phyloP scores from a whole-genome alignment of 2,113 vertebrate genomes.

The Anarhynchus alexandrinus region DNA sequence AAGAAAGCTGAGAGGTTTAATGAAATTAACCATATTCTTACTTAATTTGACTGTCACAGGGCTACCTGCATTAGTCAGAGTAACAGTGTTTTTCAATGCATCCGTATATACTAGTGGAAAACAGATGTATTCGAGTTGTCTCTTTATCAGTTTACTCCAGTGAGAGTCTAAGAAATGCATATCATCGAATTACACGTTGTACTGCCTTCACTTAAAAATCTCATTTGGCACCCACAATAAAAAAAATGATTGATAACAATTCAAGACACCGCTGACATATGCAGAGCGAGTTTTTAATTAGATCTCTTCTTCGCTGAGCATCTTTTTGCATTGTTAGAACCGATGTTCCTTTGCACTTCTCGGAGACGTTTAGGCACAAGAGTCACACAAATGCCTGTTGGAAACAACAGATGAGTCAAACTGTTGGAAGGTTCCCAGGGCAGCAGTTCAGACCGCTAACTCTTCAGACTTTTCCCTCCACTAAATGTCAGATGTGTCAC shows the following conservation, averaged over 20 bases:
- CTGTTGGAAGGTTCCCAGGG: slow-evolving; percentile 21
- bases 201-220: slow-evolving; percentile 77
- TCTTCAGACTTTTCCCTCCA: not conserved
- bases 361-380: not conserved
- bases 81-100: not conserved
- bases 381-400: slow-evolving; percentile 3
- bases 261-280: slow-evolving; percentile 70
- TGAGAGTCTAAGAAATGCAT: not conserved
- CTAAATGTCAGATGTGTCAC: slow-evolving; percentile 31
- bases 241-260: slow-evolving; percentile 70
- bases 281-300: slow-evolving; percentile 49
- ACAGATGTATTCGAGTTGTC: not conserved
- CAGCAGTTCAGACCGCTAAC: not conserved
- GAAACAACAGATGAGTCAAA: slow-evolving; percentile 48
- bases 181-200: not conserved
- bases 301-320: not conserved
- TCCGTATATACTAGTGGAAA: not conserved
- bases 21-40: not conserved
- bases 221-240: slow-evolving; percentile 69
- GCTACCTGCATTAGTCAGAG: not conserved
- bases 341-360: not conserved
- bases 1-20: not conserved
- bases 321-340: slow-evolving; percentile 8
- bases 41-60: not conserved
- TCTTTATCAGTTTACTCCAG: not conserved